Base-by-base conservation (phyloP, 2,113 vertebrate genomes). In the Monopterus albus region DNA sequence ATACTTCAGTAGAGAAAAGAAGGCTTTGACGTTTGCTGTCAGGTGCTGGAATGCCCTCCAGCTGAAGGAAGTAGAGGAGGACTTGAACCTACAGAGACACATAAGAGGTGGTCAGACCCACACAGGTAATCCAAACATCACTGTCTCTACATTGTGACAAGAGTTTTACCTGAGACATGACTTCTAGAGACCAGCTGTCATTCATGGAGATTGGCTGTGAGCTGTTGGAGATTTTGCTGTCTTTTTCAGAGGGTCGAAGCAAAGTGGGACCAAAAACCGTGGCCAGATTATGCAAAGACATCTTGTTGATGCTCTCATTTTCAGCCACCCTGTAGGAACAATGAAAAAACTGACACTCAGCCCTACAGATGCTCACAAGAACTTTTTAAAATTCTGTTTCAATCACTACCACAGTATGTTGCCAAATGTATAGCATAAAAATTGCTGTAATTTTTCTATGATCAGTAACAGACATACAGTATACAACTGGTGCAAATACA, bases 1-100 rank as follows among this genome's bases (percentile, higher is more conserved):
- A 99, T 86, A 99, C 97, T 91, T 99, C 97, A 0, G 96, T 97
- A 40, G 97, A 98, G 81, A 99, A 99, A 13, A 98, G 95, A 85
- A 98, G 94, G 81, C 97, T 99, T 87, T 98, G 98, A 55, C 98
- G 94, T 87, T 99, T 99, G 91, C 97, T 98, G 93, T 99, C 97
- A 0, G 97, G 96, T 8, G 97, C 93, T 0, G 97, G 97, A 50
- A 99, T 96, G 62, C 95, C 94, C 87, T 99, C 98, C 78, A 98
- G 90, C 87, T 98, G 98, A 62, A 99, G 95, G 88, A 99, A 99
- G 81, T 98, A 99, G 77, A 99, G 94, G 46, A 99, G 92, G 81
- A 99, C 97, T 82, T 99, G 97, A 66, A 99, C 98, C 98, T 99
- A 17, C 0, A 11, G 26, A 70, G 17, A 66, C 21, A 72, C 28